Evolutionary conservation across 2,888 invertebrate species (phyloP).

Genomic region (Callosobruchus maculatus): DNA sequence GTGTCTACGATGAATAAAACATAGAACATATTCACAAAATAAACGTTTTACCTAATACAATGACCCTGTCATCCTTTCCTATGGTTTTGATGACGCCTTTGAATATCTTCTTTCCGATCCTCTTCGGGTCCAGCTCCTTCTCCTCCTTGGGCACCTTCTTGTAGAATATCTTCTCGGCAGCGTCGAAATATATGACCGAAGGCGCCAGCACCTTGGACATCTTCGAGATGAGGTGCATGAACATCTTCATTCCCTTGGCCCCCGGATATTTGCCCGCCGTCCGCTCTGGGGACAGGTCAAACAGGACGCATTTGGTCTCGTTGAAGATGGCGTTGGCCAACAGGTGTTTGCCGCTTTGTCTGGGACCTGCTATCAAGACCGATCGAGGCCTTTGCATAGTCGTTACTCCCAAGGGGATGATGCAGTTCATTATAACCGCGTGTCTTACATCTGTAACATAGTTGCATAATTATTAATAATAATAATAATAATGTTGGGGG

Average conservation of each 20-base stretch:
- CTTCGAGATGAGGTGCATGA: slow-evolving; percentile 65
- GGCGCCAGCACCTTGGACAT: slow-evolving; percentile 67
- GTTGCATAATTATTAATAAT: no score
- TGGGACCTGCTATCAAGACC: slow-evolving; percentile 68
- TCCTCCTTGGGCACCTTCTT: slow-evolving; percentile 63
- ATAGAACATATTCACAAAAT: no score
- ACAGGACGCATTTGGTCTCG: slow-evolving; percentile 70
- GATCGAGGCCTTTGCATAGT: slow-evolving; percentile 53
- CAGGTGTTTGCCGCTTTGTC: slow-evolving; percentile 66
- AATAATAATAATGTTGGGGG: no score
- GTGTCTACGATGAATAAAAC: no score
- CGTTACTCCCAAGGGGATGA: slow-evolving; percentile 55
- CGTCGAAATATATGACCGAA: slow-evolving; percentile 66
- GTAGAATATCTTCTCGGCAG: slow-evolving; percentile 66
- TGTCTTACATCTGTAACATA: slow-evolving; percentile 52
- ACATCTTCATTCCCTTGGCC: slow-evolving; percentile 62
- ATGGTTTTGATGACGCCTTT: slow-evolving; percentile 69
- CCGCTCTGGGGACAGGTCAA: slow-evolving; percentile 70
- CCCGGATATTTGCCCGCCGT: slow-evolving; percentile 67
- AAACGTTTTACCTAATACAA: slow-evolving; percentile 63
- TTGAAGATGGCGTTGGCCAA: slow-evolving; percentile 71
- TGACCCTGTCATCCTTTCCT: slow-evolving; percentile 60
- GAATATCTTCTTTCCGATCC: slow-evolving; percentile 63
- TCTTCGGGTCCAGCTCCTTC: slow-evolving; percentile 63
- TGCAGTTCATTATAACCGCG: slow-evolving; percentile 58